These are phyloP conservation scores for Channallabes apus DNA, from an alignment of 2,797 vertebrate genomes.

Conservation along the genomic window DNA sequence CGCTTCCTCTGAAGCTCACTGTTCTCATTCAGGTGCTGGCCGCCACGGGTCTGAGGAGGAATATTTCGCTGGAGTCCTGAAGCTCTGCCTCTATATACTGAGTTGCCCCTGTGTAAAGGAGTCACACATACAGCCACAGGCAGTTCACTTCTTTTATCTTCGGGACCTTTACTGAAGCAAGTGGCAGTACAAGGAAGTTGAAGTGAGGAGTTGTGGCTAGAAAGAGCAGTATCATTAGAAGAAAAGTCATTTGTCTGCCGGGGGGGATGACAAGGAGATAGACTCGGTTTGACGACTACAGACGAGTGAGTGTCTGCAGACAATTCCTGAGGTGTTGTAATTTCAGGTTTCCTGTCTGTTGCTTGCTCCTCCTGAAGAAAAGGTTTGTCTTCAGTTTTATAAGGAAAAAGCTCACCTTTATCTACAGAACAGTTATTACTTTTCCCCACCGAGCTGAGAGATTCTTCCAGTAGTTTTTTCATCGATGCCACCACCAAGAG, in stretches of 20 bases:
- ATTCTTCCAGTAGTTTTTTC: constrained; percentile 79
- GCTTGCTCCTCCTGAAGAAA: constrained; percentile 47
- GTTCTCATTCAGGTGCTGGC: constrained; percentile 41
- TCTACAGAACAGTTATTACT: neutral
- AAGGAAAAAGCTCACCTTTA: constrained; percentile 56
- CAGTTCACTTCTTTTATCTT: constrained; percentile 29
- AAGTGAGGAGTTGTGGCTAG: constrained; percentile 11
- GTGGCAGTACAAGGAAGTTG: neutral
- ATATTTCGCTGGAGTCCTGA: constrained; percentile 42
- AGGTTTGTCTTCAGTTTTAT: constrained; percentile 46
- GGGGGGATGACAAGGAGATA: constrained; percentile 19
- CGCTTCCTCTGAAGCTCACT: constrained; percentile 72
- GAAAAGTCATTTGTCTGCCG: constrained; percentile 13
- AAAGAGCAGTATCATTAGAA: constrained; percentile 23
- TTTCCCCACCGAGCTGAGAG: constrained; percentile 67
- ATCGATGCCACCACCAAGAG: constrained; percentile 77
- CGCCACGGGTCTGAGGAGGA: constrained; percentile 55
- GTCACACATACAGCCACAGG: constrained; percentile 16
- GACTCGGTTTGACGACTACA: constrained; percentile 58
- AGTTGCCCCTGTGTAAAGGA: constrained; percentile 43
- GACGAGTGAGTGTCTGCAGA: constrained; percentile 54
- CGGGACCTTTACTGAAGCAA: constrained; percentile 10
- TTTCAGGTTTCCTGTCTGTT: constrained; percentile 52
- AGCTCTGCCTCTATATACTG: constrained; percentile 52
- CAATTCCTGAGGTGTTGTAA: constrained; percentile 47